These are phyloP conservation scores for Amphimallon solstitiale DNA, from an alignment of 2,888 invertebrate species.

Conservation along the genomic window DNA sequence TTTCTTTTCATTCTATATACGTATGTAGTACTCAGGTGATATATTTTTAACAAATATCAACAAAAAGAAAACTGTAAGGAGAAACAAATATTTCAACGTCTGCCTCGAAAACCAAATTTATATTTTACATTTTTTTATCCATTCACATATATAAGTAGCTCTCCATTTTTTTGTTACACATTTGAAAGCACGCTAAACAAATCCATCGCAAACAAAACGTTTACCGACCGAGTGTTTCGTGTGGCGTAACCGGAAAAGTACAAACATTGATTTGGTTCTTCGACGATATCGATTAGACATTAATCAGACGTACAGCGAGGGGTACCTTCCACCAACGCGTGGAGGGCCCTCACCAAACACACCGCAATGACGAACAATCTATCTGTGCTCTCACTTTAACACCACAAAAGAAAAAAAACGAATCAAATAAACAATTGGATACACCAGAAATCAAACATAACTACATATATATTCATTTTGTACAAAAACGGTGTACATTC, in stretches of 20 bases:
- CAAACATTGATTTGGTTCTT: constrained; percentile 36
- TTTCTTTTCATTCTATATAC: no score
- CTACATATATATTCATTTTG: neutral
- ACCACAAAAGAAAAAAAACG: neutral
- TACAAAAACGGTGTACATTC: constrained; percentile 2
- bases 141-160: constrained; percentile 2
- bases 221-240: constrained; percentile 16
- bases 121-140: neutral
- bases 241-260: constrained; percentile 34
- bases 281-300: constrained; percentile 33
- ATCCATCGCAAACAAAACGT: constrained; percentile 29
- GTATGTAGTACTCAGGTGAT: no score
- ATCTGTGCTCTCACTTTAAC: neutral
- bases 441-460: neutral
- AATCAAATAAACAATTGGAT: neutral
- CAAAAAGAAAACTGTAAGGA: no score
- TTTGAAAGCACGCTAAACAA: constrained; percentile 24
- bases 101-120: no score
- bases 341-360: constrained; percentile 5
- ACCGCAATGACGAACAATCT: constrained; percentile 14
- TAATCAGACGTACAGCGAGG: constrained; percentile 31
- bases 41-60: no score
- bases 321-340: constrained; percentile 6
- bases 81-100: no score
- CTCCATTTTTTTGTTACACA: neutral